Evolutionary conservation across 2,113 vertebrate species (phyloP), one percentile per base, ranked within the genome.

Genomic region (Eclectus roratus): DNA sequence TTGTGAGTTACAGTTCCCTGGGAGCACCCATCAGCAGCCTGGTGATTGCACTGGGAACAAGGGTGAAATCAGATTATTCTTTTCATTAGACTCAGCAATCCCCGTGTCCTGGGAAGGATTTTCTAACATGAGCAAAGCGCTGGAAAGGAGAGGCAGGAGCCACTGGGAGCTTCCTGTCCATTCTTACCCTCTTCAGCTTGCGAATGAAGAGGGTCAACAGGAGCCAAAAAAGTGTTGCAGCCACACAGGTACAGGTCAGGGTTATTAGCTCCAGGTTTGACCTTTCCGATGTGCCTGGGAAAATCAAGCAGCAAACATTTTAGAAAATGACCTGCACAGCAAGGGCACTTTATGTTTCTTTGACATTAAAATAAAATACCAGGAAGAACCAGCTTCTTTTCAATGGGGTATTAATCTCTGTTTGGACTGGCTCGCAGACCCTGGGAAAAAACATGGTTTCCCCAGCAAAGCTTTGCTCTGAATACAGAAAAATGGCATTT

Each of bases 181-280:
- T 49, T 56, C 98, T 98, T 97, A 98, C 98, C 98, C 97, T 98
- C 97, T 98, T 99, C 72, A 99, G 96, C 97, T 99, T 99, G 63
- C 98, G 98, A 95, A 99, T 99, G 86, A 99, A 98, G 81, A 99
- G 98, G 0, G 99, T 99, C 94, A 99, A 50, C 37, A 99, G 94
- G 55, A 99, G 98, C 99, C 99, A 99, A 96, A 99, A 99, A 65
- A 99, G 98, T 0, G 98, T 98, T 0, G 99, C 99, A 84, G 98
- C 98, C 93, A 99, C 98, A 11, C 99, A 99, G 88, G 99, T 99
- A 77, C 99, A 99, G 6, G 98, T 98, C 78, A 99, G 96, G 1
- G 98, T 98, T 83, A 99, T 98, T 53, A 99, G 97, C 96, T 99
- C 99, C 97, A 99, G 94, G 56, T 98, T 98, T 5, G 99, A 98